A percentile compares a stretch with the other conserved stretches of the same genome.
Conservation (phyloP, 2,113 vertebrate genomes). For the Cariama cristata region DNA sequence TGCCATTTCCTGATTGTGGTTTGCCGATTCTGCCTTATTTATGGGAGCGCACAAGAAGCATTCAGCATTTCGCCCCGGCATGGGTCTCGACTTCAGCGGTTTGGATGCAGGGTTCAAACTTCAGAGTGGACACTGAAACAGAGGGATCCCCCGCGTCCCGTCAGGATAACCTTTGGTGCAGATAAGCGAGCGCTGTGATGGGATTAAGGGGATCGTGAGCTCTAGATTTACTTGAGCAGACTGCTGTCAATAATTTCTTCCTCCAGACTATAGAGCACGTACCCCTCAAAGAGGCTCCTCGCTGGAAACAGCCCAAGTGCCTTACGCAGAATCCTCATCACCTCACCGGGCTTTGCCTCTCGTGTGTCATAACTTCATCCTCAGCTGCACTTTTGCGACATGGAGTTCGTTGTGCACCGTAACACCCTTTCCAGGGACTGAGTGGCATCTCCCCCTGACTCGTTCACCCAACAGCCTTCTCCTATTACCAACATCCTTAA, state of each 20-base stretch:
- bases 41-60: background rate
- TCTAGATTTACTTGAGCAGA: background rate
- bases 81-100: rapidly evolving
- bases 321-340: background rate
- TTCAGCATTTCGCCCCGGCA: rapidly evolving
- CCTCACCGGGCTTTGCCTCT: rapidly evolving
- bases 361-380: background rate
- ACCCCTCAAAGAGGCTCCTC: rapidly evolving
- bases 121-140: background rate
- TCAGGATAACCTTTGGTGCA: background rate
- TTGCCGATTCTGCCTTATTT: background rate
- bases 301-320: background rate
- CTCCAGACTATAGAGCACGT: background rate
- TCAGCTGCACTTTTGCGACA: background rate
- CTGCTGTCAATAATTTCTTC: background rate
- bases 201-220: background rate
- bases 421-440: background rate
- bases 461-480: rapidly evolving
- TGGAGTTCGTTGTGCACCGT: background rate
- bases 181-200: background rate
- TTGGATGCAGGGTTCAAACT: background rate
- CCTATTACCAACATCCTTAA: background rate
- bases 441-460: background rate
- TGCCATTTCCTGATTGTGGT: conserved; percentile 23
- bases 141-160: rapidly evolving